phyloP scores from a whole-genome alignment of 2,888 invertebrate species.

The Sepiola atlantica region DNA sequence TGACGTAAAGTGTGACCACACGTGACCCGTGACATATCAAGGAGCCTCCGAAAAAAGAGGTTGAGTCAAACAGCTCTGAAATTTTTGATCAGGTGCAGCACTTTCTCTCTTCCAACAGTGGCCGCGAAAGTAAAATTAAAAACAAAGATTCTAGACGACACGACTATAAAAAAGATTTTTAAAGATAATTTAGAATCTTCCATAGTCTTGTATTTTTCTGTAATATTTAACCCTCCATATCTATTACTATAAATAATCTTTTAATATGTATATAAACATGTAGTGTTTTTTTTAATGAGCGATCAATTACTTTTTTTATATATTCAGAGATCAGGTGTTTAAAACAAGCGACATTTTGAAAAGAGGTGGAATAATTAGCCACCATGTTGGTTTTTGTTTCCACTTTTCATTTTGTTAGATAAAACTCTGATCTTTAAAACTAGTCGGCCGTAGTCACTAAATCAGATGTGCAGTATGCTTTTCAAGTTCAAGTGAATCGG shows the following conservation, averaged over 20 bases:
- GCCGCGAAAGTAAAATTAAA: constrained; percentile 2
- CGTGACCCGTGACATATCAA: neutral
- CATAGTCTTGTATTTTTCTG: too few relatives aligned
- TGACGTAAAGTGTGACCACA: neutral
- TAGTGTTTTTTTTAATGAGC: neutral
- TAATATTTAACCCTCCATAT: neutral
- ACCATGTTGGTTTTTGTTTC: neutral
- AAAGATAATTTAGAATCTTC: neutral
- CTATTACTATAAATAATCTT: neutral
- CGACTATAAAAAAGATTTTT: neutral
- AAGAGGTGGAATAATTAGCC: neutral
- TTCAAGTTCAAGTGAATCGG: constrained; percentile 36
- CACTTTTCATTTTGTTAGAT: neutral
- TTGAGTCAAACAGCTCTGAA: neutral
- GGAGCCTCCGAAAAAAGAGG: neutral
- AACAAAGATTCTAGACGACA: neutral
- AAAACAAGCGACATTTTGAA: neutral
- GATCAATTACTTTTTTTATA: neutral
- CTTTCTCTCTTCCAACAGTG: neutral
- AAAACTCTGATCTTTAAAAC: neutral
- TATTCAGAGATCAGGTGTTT: neutral
- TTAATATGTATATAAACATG: neutral
- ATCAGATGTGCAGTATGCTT: constrained; percentile 40
- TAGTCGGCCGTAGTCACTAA: constrained; percentile 35
- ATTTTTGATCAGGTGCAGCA: neutral